Conservation (phyloP, 2,113 vertebrate species). For the Dolichallabes microphthalmus region DNA sequence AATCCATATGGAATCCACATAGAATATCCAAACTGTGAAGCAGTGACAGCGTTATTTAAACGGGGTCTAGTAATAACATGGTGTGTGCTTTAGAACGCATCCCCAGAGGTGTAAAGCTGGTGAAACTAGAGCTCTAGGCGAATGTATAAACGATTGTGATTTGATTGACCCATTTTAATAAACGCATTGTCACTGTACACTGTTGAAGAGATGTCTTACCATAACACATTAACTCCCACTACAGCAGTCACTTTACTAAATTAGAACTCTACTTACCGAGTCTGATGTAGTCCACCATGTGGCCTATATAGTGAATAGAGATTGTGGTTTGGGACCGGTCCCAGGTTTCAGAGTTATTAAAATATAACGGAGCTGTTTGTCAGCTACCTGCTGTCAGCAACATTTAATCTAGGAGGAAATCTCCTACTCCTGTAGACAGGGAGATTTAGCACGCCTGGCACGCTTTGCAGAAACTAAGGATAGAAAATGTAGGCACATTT, state of each 20-base stretch:
- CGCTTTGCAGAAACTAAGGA: slow-evolving; percentile 6
- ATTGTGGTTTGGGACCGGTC: slow-evolving; percentile 2
- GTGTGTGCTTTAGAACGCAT: not conserved
- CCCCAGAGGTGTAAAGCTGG: not conserved
- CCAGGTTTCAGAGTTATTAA: not conserved
- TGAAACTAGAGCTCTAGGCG: not conserved
- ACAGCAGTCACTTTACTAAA: not conserved
- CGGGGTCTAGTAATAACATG: not conserved
- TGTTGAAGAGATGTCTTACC: too few relatives aligned
- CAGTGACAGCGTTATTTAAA: not conserved
- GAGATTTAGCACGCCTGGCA: not conserved
- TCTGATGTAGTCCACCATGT: slow-evolving; percentile 9
- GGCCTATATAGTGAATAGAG: not conserved
- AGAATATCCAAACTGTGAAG: not conserved
- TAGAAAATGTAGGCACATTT: not conserved
- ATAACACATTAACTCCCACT: not conserved
- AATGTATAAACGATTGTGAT: not conserved
- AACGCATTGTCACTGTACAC: not conserved
- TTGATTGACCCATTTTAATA: not conserved
- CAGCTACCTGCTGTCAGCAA: slow-evolving; percentile 1
- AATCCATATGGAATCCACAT: not conserved
- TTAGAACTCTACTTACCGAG: not conserved
- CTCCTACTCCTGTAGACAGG: not conserved
- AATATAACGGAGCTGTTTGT: not conserved
- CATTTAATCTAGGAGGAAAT: slow-evolving; percentile 29